A percentile compares a stretch with the other conserved stretches of the same genome.
Evolutionary conservation across 2,888 invertebrate species (phyloP).

Genomic region (Crematogaster levior): DNA sequence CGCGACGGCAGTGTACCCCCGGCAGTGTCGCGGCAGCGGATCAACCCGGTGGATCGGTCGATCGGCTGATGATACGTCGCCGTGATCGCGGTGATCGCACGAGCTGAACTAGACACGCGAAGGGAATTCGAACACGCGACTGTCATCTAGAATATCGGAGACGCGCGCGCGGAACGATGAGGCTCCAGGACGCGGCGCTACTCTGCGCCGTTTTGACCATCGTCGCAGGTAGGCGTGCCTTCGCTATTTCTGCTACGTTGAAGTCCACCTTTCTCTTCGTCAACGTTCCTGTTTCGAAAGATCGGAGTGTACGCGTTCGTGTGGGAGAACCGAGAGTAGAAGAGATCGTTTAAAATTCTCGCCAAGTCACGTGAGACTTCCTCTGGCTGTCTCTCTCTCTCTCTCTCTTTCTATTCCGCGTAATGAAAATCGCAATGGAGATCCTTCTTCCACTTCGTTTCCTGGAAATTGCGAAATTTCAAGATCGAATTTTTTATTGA

Average conservation of each 20-base stretch:
- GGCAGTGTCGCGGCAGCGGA: conserved; percentile 64
- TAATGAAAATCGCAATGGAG: background rate
- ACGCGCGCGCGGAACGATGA: conserved; percentile 63
- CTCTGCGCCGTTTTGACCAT: conserved; percentile 66
- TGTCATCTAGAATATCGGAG: background rate
- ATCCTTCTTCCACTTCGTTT: background rate
- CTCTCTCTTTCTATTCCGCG: too few species aligned
- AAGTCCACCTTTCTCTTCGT: conserved; percentile 29
- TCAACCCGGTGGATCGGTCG: conserved; percentile 47
- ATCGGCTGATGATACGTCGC: conserved; percentile 55
- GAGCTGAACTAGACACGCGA: conserved; percentile 20
- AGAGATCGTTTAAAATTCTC: conserved; percentile 14
- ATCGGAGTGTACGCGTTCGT: background rate
- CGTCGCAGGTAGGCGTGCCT: conserved; percentile 65
- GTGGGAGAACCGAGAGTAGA: background rate
- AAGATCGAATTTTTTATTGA: background rate
- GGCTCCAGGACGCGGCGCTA: conserved; percentile 63
- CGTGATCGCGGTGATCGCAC: conserved; percentile 29
- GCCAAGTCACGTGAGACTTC: background rate
- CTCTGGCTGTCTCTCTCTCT: background rate
- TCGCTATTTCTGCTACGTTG: conserved; percentile 19
- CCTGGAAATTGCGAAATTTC: conserved; percentile 7
- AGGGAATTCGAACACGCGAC: conserved; percentile 17
- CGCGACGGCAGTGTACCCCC: conserved; percentile 45
- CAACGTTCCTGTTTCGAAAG: background rate